These are phyloP conservation scores for Rhagium mordax DNA, from an alignment of 2,888 invertebrate species.

Conservation along the genomic window DNA sequence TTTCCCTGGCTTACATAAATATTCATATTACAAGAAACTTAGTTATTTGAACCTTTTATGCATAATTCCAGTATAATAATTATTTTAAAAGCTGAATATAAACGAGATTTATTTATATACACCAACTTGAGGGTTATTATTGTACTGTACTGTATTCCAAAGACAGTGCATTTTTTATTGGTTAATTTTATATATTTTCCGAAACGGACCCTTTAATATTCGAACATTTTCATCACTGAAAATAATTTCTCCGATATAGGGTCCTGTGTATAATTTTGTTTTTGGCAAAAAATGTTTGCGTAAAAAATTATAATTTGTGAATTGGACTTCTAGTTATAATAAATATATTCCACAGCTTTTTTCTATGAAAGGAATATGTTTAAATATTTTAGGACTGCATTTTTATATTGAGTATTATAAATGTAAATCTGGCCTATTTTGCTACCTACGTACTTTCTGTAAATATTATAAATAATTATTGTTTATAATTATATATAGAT, in stretches of 20 bases:
- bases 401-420: slow-evolving; percentile 16
- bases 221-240: not conserved
- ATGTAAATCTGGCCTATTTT: slow-evolving; percentile 18
- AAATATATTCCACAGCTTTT: slow-evolving; percentile 1
- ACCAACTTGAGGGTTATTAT: not conserved
- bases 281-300: not conserved
- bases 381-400: slow-evolving; percentile 13
- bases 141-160: not conserved
- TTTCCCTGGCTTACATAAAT: no score
- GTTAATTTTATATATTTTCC: not conserved
- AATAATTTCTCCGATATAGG: not conserved
- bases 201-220: not conserved
- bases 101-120: no score
- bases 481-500: slow-evolving; percentile 12
- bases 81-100: no score
- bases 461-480: slow-evolving; percentile 27
- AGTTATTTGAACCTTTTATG: no score
- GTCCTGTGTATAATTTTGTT: not conserved
- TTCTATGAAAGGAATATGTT: not conserved
- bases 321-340: not conserved
- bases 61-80: not conserved
- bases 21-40: no score
- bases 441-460: slow-evolving; percentile 15
- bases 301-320: not conserved
- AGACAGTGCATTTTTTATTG: not conserved